Evolutionary conservation across 2,113 vertebrate genomes (phyloP), one percentile per base, ranked within the genome.

Genomic region (Thryonomys swinderianus): DNA sequence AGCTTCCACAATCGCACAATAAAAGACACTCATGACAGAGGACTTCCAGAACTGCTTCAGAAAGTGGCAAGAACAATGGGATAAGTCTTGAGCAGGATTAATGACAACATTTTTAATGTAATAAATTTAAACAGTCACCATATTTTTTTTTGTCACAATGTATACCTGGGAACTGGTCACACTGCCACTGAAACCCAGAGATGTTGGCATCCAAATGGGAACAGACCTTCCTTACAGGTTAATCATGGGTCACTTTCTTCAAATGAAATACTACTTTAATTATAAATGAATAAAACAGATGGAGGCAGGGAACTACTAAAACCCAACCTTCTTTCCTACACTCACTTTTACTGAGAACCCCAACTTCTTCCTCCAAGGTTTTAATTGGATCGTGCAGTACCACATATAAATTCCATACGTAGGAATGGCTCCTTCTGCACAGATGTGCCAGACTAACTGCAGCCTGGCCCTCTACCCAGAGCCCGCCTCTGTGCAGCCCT

Each of bases 201-300:
- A 34, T 81, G 6, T 62, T 27, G 18, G 37, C 90, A 82, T 90
- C 45, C 66, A 88, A 81, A 66, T 61, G 13, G 45, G 73, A 89
- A 40, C 17, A 30, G 7, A 27, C 73, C 48, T 80, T 67, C 62
- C 78, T 85, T 73, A 53, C 2, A 55, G 11, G 61, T 69, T 61
- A 80, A 40, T 27, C 45, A 80, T 13, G 3, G 69, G 73, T n/a
- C 69, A 37, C 64, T 73, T 73, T 55, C 62, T 67, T 42, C 78
- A 34, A 69, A 66, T 81, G 51, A 94, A 94, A 92, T 34, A 81
- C 32, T 37, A 57, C 21, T 64, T 0, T 32, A 85, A 76, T 53
- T 32, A 30, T 32, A 85, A 95, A 76, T 48, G 3, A 89, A 88
- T 78, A 67, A 93, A 94, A 45, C 51, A 82, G 37, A 61, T 59